These are phyloP conservation scores for Anableps anableps DNA, from an alignment of 2,797 vertebrate species.

Conservation along the genomic window DNA sequence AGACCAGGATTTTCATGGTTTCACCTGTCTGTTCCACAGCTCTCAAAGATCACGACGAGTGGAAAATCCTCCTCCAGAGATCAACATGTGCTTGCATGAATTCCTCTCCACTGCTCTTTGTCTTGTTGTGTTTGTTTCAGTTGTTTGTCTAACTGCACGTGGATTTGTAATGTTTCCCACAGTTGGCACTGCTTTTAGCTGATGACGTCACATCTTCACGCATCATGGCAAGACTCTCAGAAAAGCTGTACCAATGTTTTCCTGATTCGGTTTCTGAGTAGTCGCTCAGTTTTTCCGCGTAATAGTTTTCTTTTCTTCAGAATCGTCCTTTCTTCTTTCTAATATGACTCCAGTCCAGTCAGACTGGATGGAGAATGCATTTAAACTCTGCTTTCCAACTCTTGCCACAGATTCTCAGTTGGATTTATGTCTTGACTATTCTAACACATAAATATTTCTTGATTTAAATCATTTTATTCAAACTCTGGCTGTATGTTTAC, in stretches of 20 bases:
- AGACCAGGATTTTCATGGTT: background rate
- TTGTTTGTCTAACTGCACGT: slow-evolving; percentile 1
- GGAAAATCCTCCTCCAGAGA: background rate
- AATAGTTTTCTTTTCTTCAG: background rate
- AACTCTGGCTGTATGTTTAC: background rate
- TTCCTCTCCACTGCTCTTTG: background rate
- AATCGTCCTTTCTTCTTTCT: too few species aligned
- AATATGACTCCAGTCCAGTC: background rate
- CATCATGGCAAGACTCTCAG: slow-evolving; percentile 13
- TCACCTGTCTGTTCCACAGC: background rate
- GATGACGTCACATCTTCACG: background rate
- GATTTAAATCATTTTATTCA: background rate
- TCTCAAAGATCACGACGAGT: background rate
- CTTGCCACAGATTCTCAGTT: background rate
- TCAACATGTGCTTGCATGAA: background rate
- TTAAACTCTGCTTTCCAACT: background rate
- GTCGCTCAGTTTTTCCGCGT: background rate
- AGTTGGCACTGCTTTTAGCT: slow-evolving; percentile 21
- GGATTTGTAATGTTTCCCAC: slow-evolving; percentile 1
- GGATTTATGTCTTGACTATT: background rate
- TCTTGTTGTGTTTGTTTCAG: background rate
- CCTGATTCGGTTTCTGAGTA: background rate
- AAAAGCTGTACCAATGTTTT: slow-evolving; percentile 3
- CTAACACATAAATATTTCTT: background rate
- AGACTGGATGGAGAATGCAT: background rate